Base-by-base conservation (phyloP, 2,113 vertebrate species). In the Nannobrachium achirus region DNA sequence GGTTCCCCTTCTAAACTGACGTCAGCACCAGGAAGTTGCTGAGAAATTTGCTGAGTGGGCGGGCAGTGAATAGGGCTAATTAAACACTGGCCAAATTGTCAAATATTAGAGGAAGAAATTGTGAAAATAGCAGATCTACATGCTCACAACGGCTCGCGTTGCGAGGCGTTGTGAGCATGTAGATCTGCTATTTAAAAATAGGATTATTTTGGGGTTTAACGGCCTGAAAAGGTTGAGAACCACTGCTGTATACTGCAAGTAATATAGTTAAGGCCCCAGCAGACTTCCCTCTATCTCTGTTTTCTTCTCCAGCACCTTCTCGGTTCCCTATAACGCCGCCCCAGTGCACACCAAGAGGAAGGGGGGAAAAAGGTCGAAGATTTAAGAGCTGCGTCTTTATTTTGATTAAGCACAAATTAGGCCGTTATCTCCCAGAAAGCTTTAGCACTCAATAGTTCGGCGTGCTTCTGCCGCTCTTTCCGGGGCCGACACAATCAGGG, bases 341-440 rank as follows among this genome's bases (percentile, higher is more conserved):
- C 11, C 63, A 7, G 9, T 16, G 48, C 33, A 66, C 38, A 15
- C 19, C 25, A 14, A 6, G n/a, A 19, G n/a, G 41, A 60, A 11
- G 56, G 8, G n/a, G 19, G 40, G 11, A 44, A 25, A 61, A 5
- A 25, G 40, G 41, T 60, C 58, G 25, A 49, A 68, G 38, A 80
- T 76, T 69, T 66, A 66, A 78, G 68, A 70, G 66, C 74, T 58
- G 19, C 8, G 51, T 41, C 16, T 82, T 84, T 83, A 75, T 86
- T 90, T 83, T 84, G 74, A 89, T 89, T 63, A 85, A 76, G 56
- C 78, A 61, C 79, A 88, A 88, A 88, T 88, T 79, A 84, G 87
- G 79, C 76, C 14, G 44, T 86, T 90, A 91, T 90, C 85, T 87
- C 73, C 44, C 59, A 75, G 78, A 89, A 85, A 60, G 82, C 79